A percentile compares a stretch with the other conserved stretches of the same genome.
Conservation (phyloP, 2,113 vertebrate genomes). For the Sphaerodactylus townsendi region DNA sequence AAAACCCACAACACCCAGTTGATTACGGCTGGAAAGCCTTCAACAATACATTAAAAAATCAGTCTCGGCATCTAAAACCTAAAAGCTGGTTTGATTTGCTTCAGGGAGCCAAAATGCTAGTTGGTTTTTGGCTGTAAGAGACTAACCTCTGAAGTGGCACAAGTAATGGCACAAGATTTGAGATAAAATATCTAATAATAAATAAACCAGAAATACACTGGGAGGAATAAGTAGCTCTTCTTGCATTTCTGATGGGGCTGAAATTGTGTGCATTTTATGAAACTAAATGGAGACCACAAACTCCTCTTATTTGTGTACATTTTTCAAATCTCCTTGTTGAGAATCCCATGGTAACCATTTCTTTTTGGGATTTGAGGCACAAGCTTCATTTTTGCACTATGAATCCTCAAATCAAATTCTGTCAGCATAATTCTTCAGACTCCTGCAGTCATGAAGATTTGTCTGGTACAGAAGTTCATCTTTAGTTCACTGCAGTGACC, state of each 20-base stretch:
- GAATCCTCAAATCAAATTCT: not conserved
- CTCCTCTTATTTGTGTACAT: not conserved
- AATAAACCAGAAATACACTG: not conserved
- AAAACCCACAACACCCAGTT: too few species aligned
- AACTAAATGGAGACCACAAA: not conserved
- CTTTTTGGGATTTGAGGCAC: conserved; percentile 16
- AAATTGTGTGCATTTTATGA: not conserved
- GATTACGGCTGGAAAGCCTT: too few species aligned
- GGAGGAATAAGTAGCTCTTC: not conserved
- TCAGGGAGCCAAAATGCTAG: not conserved
- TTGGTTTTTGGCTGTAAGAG: not conserved
- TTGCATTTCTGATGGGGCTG: not conserved
- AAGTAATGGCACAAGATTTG: not conserved
- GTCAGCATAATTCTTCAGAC: not conserved
- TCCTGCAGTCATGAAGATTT: conserved; percentile 16
- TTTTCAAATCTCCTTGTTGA: not conserved
- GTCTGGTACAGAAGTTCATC: not conserved
- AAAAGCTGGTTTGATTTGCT: not conserved
- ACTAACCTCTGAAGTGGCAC: not conserved
- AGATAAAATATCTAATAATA: not conserved
- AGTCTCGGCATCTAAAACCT: not conserved
- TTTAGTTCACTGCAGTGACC: not conserved
- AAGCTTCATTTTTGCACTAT: not conserved
- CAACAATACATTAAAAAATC: too few species aligned
- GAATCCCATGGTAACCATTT: not conserved